These are phyloP conservation scores for Haliclona indistincta DNA, from an alignment of 37 sponge, comb jelly and placozoan genomes.

Conservation along the genomic window DNA sequence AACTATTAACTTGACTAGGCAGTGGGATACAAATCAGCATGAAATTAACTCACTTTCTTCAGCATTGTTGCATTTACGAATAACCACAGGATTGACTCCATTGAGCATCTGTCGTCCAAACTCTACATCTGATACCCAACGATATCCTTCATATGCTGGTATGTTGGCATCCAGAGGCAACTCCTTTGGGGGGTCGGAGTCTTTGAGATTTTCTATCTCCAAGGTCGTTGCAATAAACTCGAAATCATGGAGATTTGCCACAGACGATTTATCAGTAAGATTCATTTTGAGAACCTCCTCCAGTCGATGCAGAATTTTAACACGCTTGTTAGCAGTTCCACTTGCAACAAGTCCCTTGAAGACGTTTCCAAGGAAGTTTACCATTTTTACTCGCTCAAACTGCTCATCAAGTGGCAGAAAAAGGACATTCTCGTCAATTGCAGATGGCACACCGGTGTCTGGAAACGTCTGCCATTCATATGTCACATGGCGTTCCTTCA, in stretches of 20 bases:
- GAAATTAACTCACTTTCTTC: no score
- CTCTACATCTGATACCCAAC: conserved; percentile 70
- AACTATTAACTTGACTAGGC: no score
- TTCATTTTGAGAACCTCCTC: no score
- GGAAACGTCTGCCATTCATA: conserved; percentile 37
- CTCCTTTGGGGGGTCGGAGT: background rate
- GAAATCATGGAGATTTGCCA: no score
- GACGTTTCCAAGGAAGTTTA: conserved; percentile 16
- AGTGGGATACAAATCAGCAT: no score
- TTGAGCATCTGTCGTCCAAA: conserved; percentile 74
- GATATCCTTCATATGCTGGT: conserved; percentile 11
- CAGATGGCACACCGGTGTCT: conserved; percentile 9
- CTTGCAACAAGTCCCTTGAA: no score
- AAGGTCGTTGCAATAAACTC: background rate
- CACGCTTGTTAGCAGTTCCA: no score
- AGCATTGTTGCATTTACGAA: conserved; percentile 18
- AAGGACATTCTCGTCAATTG: conserved; percentile 4
- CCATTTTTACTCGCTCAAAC: conserved; percentile 36
- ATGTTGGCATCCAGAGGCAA: background rate
- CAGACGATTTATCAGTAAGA: no score
- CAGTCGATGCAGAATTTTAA: no score
- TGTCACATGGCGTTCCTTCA: background rate
- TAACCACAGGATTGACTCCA: conserved; percentile 65
- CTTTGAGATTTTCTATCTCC: background rate
- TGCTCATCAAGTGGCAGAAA: conserved; percentile 49